These are phyloP conservation scores for Acrobasis suavella DNA, from an alignment of 2,888 invertebrate genomes.

Conservation along the genomic window DNA sequence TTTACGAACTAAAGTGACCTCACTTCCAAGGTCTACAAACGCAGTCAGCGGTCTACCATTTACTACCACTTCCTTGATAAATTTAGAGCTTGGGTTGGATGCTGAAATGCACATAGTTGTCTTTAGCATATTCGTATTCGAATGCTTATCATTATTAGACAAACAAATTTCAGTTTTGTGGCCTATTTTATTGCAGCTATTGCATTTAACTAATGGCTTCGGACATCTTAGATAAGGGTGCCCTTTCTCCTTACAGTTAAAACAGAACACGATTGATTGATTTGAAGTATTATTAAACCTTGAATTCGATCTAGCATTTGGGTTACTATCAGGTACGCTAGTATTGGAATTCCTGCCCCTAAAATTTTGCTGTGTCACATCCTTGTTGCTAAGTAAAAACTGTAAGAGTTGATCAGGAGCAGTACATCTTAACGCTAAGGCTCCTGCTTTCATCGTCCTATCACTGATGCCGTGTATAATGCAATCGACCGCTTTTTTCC, in stretches of 20 bases:
- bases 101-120: not conserved
- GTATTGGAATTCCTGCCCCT: not conserved
- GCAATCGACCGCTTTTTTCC: constrained; percentile 13
- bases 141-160: constrained; percentile 4
- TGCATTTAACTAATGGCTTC: constrained; percentile 31
- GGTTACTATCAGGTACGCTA: not conserved
- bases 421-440: constrained; percentile 28
- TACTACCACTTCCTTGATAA: constrained; percentile 21
- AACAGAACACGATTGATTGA: constrained; percentile 27
- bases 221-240: constrained; percentile 30
- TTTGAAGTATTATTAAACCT: not conserved
- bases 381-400: constrained; percentile 31
- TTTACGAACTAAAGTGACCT: constrained; percentile 26
- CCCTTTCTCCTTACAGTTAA: constrained; percentile 33
- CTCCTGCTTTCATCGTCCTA: constrained; percentile 29
- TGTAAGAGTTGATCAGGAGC: constrained; percentile 30
- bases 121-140: not conserved
- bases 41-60: constrained; percentile 17
- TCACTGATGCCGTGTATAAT: constrained; percentile 31
- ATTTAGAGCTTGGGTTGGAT: constrained; percentile 17
- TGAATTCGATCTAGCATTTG: constrained; percentile 9
- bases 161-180: constrained; percentile 26
- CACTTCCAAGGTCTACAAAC: constrained; percentile 27
- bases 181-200: constrained; percentile 26
- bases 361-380: not conserved